phyloP scores from a whole-genome alignment of 2,113 vertebrate species.

The Merops nubicus region DNA sequence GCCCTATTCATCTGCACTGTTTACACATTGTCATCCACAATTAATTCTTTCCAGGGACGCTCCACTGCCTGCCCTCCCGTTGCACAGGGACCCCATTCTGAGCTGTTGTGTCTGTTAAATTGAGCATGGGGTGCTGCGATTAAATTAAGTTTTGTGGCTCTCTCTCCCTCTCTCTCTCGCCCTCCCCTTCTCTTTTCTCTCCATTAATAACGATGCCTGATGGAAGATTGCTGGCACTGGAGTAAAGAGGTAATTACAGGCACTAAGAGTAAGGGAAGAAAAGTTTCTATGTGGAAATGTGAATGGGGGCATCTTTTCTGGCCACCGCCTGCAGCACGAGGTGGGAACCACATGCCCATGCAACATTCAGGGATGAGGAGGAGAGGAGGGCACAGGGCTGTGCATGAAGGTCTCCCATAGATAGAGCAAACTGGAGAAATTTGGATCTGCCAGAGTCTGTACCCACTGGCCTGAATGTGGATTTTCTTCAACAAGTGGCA shows the following conservation, averaged over 20 bases:
- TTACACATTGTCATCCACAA: constrained; percentile 85
- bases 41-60: constrained; percentile 82
- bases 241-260: constrained; percentile 73
- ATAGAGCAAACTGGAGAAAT: not conserved
- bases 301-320: constrained; percentile 53
- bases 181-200: constrained; percentile 42
- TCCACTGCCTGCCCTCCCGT: constrained; percentile 74
- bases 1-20: constrained; percentile 82
- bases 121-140: constrained; percentile 82
- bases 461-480: not conserved
- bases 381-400: not conserved
- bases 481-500: not conserved
- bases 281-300: constrained; percentile 62
- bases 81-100: constrained; percentile 81
- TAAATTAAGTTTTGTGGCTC: constrained; percentile 80
- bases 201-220: constrained; percentile 70
- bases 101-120: constrained; percentile 86
- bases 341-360: not conserved
- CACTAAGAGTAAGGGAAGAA: constrained; percentile 60
- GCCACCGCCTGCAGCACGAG: not conserved
- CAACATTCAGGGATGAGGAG: not conserved
- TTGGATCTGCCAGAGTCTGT: not conserved
- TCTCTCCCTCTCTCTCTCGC: constrained; percentile 7
- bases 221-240: constrained; percentile 73
- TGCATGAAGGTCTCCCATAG: not conserved